Conservation (phyloP, 2,113 vertebrate species). For the Labeo catla region DNA sequence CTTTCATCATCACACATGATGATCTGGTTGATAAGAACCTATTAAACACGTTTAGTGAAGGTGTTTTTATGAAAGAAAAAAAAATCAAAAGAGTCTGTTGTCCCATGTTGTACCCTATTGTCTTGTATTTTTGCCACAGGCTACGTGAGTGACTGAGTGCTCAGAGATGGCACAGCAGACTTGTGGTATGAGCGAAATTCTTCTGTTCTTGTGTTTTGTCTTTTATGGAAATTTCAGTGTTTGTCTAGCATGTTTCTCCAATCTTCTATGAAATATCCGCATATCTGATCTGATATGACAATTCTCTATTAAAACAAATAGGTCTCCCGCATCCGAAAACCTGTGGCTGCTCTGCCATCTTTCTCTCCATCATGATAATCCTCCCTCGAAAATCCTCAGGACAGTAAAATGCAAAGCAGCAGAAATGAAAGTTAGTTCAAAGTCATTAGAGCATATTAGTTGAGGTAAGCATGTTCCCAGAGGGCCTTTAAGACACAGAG, state of each 20-base stretch:
- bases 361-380: conserved; percentile 36
- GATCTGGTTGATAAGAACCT: not conserved
- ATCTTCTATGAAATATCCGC: conserved; percentile 17
- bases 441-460: conserved; percentile 50
- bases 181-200: not conserved
- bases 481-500: conserved; percentile 44
- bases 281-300: not conserved
- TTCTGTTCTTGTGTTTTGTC: not conserved
- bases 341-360: conserved; percentile 12
- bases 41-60: not conserved
- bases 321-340: not conserved
- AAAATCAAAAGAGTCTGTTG: not conserved
- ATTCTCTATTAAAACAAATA: conserved; percentile 25
- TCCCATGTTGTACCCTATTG: not conserved
- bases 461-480: conserved; percentile 44
- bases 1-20: not conserved
- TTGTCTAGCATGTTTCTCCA: not conserved
- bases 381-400: conserved; percentile 11
- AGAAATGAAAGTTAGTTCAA: conserved; percentile 55
- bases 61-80: not conserved
- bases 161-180: not conserved
- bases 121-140: not conserved
- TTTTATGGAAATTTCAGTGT: not conserved
- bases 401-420: conserved; percentile 45
- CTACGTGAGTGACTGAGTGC: not conserved